Conservation (phyloP, 2,113 vertebrate genomes). For the Pseudolaguvia tuberculata region DNA sequence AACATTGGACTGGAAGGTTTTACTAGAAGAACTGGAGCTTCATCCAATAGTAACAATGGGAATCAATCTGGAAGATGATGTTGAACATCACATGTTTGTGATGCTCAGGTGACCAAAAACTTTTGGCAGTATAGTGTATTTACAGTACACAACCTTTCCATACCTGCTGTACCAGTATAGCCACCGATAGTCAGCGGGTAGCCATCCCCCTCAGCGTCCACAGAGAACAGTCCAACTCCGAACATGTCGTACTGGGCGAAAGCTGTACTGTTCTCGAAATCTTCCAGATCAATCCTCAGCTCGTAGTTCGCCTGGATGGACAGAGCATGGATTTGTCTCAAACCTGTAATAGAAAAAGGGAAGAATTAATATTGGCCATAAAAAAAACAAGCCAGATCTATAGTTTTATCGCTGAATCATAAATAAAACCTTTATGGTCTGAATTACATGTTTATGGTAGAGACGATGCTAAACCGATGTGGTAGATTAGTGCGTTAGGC, state of each 20-base stretch:
- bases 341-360: slow-evolving; percentile 66
- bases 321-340: slow-evolving; percentile 85
- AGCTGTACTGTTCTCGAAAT: slow-evolving; percentile 91
- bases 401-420: not conserved
- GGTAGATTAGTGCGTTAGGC: too few species aligned
- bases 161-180: slow-evolving; percentile 93
- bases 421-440: not conserved
- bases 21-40: too few species aligned
- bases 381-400: not conserved
- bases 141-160: not conserved
- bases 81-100: too few species aligned
- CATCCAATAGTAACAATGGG: too few species aligned
- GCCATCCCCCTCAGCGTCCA: slow-evolving; percentile 90
- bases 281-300: slow-evolving; percentile 87
- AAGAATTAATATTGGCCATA: not conserved
- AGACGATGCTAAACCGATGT: not conserved
- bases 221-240: slow-evolving; percentile 89
- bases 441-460: not conserved
- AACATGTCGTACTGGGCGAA: slow-evolving; percentile 87
- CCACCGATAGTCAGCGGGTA: slow-evolving; percentile 85
- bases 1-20: too few species aligned
- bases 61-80: too few species aligned
- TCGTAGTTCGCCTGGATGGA: slow-evolving; percentile 89
- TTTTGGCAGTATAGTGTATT: too few species aligned
- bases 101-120: too few species aligned